Percentiles rank a stretch among this genome's conserved stretches.
Conservation (phyloP, 2,113 vertebrate species). For the Engraulis encrasicolus region DNA sequence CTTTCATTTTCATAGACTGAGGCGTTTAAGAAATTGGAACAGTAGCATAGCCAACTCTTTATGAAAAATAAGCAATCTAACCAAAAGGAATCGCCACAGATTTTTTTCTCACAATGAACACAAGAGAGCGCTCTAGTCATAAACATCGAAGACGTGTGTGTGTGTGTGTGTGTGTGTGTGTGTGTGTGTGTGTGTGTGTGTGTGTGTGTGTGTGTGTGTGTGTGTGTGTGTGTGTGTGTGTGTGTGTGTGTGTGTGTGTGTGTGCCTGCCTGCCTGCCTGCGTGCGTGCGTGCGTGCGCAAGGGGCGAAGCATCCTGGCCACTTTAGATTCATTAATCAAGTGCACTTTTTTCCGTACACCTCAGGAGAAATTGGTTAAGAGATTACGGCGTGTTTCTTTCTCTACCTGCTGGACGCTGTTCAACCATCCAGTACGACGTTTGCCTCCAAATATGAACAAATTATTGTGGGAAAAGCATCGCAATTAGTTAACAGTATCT, state of each 20-base stretch:
- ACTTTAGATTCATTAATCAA: background rate
- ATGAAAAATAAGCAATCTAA: too few species aligned
- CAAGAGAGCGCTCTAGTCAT: conserved; percentile 7
- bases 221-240: background rate
- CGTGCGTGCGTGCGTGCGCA: too few species aligned
- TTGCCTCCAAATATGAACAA: too few species aligned
- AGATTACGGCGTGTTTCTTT: background rate
- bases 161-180: background rate
- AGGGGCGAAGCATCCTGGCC: background rate
- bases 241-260: background rate
- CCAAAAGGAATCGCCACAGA: too few species aligned
- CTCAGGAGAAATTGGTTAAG: background rate
- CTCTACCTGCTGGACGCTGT: background rate
- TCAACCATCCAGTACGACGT: background rate
- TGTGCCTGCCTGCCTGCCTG: too few species aligned
- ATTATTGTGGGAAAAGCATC: too few species aligned
- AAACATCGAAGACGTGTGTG: background rate
- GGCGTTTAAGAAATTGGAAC: background rate
- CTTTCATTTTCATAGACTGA: background rate
- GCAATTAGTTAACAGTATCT: too few species aligned
- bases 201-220: background rate
- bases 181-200: background rate
- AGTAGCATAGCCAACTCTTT: background rate
- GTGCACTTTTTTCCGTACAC: background rate
- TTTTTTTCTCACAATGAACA: background rate